phyloP scores from a whole-genome alignment of 2,888 invertebrate species.

The Philaethria dido region DNA sequence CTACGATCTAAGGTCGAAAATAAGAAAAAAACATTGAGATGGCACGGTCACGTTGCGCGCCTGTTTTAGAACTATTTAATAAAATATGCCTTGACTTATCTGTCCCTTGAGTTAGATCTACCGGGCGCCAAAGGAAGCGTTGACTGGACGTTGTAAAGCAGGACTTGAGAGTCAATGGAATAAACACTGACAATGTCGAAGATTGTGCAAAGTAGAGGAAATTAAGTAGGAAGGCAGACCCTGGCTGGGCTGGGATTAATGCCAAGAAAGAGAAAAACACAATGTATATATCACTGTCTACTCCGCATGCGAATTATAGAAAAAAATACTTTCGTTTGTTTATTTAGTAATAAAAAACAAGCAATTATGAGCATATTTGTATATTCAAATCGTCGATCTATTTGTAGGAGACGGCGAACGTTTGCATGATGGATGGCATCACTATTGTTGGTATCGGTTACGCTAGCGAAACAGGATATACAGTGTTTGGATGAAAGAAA shows the following conservation, averaged over 20 bases:
- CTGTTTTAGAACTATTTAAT: too few species aligned
- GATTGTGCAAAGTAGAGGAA: too few species aligned
- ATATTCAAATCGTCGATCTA: constrained; percentile 46
- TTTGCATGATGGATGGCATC: constrained; percentile 70
- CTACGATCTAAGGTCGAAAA: background rate
- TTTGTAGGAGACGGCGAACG: constrained; percentile 59
- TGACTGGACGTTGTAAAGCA: too few species aligned
- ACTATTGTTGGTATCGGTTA: constrained; percentile 60
- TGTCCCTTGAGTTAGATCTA: too few species aligned
- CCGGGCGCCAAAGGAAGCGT: too few species aligned
- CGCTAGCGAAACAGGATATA: constrained; percentile 77
- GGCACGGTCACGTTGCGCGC: too few species aligned
- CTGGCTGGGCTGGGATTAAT: too few species aligned
- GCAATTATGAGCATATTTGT: constrained; percentile 46
- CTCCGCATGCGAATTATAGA: background rate
- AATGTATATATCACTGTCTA: background rate
- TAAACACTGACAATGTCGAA: too few species aligned
- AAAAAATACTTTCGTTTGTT: background rate
- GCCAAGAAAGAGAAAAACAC: too few species aligned
- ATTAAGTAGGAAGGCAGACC: too few species aligned
- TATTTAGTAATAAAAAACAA: constrained; percentile 29
- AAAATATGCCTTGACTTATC: too few species aligned
- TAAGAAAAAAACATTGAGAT: background rate
- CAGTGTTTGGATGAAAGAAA: constrained; percentile 51
- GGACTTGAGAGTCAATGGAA: too few species aligned